Evolutionary conservation across 2,797 vertebrate genomes (phyloP).

Genomic region (Acridotheres tristis): DNA sequence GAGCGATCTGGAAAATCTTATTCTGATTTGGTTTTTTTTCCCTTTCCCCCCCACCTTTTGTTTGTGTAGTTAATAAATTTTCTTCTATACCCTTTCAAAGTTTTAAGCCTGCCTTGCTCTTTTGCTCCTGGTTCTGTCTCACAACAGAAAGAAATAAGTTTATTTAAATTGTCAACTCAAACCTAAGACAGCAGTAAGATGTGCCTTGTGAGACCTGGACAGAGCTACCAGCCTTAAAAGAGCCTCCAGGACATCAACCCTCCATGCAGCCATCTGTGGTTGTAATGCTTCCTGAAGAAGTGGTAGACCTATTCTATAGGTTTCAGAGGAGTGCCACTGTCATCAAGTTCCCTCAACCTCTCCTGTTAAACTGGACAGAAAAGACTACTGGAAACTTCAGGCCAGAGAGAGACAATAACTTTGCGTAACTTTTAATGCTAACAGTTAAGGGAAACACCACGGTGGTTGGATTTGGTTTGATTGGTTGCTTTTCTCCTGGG

Average conservation of each 20-base stretch:
- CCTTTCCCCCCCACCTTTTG: too few relatives aligned
- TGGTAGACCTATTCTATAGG: background rate
- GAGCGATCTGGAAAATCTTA: too few relatives aligned
- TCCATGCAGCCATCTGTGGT: rapidly evolving
- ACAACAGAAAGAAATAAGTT: too few relatives aligned
- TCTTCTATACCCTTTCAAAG: too few relatives aligned
- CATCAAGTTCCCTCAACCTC: background rate
- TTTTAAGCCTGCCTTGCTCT: too few relatives aligned
- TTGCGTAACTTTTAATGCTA: background rate
- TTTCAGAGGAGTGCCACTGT: background rate
- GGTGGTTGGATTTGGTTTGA: background rate
- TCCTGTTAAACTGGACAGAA: background rate
- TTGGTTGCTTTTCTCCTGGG: background rate
- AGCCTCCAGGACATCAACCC: background rate
- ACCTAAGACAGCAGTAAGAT: background rate
- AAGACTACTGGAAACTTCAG: background rate
- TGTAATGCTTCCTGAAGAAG: background rate
- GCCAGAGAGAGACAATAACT: background rate
- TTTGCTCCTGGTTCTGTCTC: too few relatives aligned
- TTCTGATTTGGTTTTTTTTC: too few relatives aligned
- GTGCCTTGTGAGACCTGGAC: background rate
- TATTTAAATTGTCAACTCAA: too few relatives aligned
- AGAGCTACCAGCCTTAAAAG: background rate
- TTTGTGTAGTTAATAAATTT: too few relatives aligned
- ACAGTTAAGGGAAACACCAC: background rate